Evolutionary conservation across 1,140 invertebrate genomes (phyloP), one percentile per base, ranked within the genome.

Genomic region (Drosophila pachea): DNA sequence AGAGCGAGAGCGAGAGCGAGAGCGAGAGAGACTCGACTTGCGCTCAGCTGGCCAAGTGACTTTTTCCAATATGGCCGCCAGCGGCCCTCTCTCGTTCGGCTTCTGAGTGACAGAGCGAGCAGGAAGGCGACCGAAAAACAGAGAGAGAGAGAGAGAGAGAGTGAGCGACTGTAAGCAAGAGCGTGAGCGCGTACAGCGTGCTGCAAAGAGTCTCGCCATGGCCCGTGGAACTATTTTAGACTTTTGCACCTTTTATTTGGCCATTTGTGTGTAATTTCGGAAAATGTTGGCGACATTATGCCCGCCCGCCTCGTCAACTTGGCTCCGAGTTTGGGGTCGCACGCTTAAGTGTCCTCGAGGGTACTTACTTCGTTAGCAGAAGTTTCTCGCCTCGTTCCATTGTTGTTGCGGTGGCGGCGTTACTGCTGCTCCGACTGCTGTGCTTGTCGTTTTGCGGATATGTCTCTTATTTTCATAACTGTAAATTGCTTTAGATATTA

Each of bases 401-500:
- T 73, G 70, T 66, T 65, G 66, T 71, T 66, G 54, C 35, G 68
- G 72, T 60, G 48, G 60, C 48, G 56, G 59, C 33, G n/a, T n/a
- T 76, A 67, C 74, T 84, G 74, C 69, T 76, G 71, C 76, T 86
- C 60, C 36, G 56, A 54, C 29, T 76, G 71, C 76, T 86, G 75
- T 68, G 70, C 72, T 74, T 88, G 82, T 83, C 72, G 68, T 79
- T 88, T 77, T 88, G 78, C 81, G 86, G 81, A 79, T 88, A 84
- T 87, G 76, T 88, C 79, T 87, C 79, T 79, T 83, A 84, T 88
- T 88, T 88, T 88, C 86, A 88, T 88, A 88, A 88, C 86, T 88
- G 86, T 88, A 88, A 88, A 88, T 88, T 88, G 86, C 86, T 88
- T 88, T 78, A 78, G 82, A 88, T 88, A 88, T 88, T 88, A 88